Conservation (phyloP, 2,113 vertebrate genomes). For the Elephantulus edwardii region DNA sequence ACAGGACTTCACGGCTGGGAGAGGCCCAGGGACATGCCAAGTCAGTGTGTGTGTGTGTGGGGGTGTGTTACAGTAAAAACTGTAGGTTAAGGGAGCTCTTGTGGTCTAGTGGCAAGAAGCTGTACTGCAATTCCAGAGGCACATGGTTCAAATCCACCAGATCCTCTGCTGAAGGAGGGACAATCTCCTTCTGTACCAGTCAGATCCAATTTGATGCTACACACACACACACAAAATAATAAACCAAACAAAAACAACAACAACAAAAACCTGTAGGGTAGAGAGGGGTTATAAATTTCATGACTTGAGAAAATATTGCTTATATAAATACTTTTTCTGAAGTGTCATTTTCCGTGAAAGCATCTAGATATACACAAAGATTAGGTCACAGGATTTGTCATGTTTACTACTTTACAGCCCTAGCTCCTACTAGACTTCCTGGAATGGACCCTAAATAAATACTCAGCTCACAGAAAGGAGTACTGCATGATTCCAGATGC, state of each 20-base stretch:
- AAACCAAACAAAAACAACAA: too few relatives aligned
- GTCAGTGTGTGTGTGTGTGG: not conserved
- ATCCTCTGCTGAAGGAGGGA: too few relatives aligned
- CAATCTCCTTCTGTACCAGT: too few relatives aligned
- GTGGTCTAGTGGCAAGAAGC: too few relatives aligned
- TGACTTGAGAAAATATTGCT: not conserved
- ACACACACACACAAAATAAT: too few relatives aligned
- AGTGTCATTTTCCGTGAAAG: not conserved
- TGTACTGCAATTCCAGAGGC: too few relatives aligned
- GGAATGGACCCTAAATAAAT: not conserved
- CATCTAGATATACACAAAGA: conserved; percentile 13
- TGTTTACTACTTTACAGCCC: not conserved
- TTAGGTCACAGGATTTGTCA: not conserved
- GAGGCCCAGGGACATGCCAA: not conserved
- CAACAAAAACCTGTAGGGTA: not conserved
- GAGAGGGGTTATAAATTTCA: not conserved
- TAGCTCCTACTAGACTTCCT: not conserved
- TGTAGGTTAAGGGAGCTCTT: too few relatives aligned
- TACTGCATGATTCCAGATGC: not conserved
- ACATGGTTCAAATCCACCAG: too few relatives aligned
- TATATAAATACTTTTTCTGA: conserved; percentile 7
- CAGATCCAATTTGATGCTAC: too few relatives aligned
- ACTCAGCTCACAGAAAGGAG: not conserved
- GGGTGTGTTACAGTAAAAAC: too few relatives aligned
- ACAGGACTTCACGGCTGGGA: not conserved